Evolutionary conservation across 2,113 vertebrate genomes (phyloP), one percentile per base, ranked within the genome.

Genomic region (Orcinus orca): DNA sequence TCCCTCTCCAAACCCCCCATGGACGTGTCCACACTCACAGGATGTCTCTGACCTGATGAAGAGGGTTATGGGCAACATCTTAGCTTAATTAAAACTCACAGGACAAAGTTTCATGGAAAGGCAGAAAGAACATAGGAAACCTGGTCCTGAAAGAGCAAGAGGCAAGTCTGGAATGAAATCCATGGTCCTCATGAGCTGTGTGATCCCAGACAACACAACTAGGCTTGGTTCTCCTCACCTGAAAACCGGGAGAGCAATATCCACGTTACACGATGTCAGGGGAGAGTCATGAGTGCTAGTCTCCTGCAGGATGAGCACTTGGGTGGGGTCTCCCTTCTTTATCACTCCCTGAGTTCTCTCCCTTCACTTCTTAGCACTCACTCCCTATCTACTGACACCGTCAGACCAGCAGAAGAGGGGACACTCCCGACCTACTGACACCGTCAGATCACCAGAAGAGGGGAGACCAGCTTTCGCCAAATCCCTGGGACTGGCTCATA

Each of bases 371-470:
- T 31, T 3, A 29, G 74, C 58, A 23, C 18, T 79, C 17, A 4
- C 6, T 8, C 50, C 47, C 47, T 29, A 25, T 36, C 53, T 31
- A 10, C 13, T 20, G 55, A 58, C 20, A 29, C 36, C 6, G 0
- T 33, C 74, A 41, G 65, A 21, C 6, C 10, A 26, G 12, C 18
- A 0, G 47, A 33, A 17, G 4, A 1, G 7, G 23, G 9, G 25
- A 18, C 17, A 4, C 6, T 8, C 50, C 47, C 47, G 13, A 25
- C 47, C 53, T 31, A 10, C 13, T 20, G 55, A 58, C 20, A 29
- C 36, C 6, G 0, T 33, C 74, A 41, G 65, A 21, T 3, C 10
- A 26, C 17, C 18, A 0, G 47, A 33, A 18, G 4, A 1, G 7
- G 23, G 9, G 25, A 18, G 41, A 31, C 18, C 62, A 33, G 14